Evolutionary conservation across 2,888 invertebrate genomes (phyloP).

Genomic region (Emmelina monodactyla): DNA sequence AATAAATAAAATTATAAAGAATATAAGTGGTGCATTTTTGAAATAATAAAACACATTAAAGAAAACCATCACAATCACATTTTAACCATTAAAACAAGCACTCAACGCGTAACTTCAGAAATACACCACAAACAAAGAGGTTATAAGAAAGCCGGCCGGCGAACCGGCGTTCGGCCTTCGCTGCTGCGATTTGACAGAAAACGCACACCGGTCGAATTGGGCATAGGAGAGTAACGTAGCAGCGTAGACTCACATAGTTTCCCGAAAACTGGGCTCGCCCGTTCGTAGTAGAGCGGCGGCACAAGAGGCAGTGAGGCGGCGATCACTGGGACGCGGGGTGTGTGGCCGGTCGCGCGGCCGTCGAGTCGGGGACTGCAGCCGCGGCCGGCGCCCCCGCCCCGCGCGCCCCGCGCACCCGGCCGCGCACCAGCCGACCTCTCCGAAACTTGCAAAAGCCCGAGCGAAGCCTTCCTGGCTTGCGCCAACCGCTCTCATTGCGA

Average conservation of each 20-base stretch:
- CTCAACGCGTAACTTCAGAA: slow-evolving; percentile 19
- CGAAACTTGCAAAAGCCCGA: slow-evolving; percentile 27
- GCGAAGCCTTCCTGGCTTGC: background rate
- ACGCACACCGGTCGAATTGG: no score
- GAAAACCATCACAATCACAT: slow-evolving; percentile 1
- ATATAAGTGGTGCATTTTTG: slow-evolving; percentile 24
- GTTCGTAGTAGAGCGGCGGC: no score
- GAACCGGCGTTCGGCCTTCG: no score
- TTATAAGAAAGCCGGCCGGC: slow-evolving; percentile 46
- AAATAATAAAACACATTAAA: slow-evolving; percentile 9
- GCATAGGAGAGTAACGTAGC: no score
- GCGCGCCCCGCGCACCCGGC: slow-evolving; percentile 25
- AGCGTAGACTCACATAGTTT: slow-evolving; percentile 6
- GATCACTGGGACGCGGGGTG: slow-evolving; percentile 13
- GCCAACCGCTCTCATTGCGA: no score
- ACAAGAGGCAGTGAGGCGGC: no score
- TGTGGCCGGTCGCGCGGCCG: slow-evolving; percentile 61
- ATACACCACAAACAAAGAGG: slow-evolving; percentile 38
- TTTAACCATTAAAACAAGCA: slow-evolving; percentile 1
- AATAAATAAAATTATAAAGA: no score
- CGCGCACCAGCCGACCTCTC: slow-evolving; percentile 38
- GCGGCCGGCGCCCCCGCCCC: slow-evolving; percentile 42
- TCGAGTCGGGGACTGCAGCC: slow-evolving; percentile 63
- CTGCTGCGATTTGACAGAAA: no score
- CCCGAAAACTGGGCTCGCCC: slow-evolving; percentile 8